Evolutionary conservation across 2,797 vertebrate genomes (phyloP).

Genomic region (Silurus aristotelis): DNA sequence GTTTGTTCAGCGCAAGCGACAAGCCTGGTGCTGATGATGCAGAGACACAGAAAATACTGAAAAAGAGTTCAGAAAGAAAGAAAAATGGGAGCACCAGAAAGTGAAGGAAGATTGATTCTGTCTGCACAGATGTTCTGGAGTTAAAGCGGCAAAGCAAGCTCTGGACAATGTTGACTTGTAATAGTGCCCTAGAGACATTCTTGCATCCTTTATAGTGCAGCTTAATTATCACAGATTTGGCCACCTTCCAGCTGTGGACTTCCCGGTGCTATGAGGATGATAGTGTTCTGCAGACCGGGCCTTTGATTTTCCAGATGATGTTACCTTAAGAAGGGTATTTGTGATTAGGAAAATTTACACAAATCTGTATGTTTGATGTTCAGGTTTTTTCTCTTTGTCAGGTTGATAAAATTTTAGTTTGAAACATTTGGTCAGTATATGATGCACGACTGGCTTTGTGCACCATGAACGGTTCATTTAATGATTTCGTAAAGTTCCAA

Average conservation of each 20-base stretch:
- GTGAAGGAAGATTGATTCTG: constrained; percentile 63
- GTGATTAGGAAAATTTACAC: constrained; percentile 29
- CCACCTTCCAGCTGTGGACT: constrained; percentile 61
- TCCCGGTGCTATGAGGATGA: constrained; percentile 30
- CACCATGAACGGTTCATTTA: not conserved
- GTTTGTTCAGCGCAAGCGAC: constrained; percentile 29
- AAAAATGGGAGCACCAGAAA: constrained; percentile 35
- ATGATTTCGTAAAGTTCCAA: not conserved
- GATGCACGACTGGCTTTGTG: not conserved
- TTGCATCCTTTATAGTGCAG: constrained; percentile 66
- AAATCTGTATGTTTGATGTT: constrained; percentile 21
- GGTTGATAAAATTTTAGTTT: not conserved
- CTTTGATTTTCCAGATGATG: constrained; percentile 50
- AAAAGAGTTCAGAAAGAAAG: constrained; percentile 12
- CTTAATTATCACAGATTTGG: constrained; percentile 78
- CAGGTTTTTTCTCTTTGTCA: constrained; percentile 36
- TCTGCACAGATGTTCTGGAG: constrained; percentile 63
- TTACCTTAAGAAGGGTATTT: constrained; percentile 34
- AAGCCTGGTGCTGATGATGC: not conserved
- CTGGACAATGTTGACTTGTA: constrained; percentile 71
- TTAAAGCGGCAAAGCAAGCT: constrained; percentile 59
- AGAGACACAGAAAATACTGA: constrained; percentile 34
- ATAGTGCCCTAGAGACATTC: constrained; percentile 66
- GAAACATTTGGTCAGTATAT: not conserved
- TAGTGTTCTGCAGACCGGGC: constrained; percentile 36